A percentile compares a stretch with the other conserved stretches of the same genome.
Conservation (phyloP, 2,888 invertebrate genomes). For the Rhorus exstirpatorius region DNA sequence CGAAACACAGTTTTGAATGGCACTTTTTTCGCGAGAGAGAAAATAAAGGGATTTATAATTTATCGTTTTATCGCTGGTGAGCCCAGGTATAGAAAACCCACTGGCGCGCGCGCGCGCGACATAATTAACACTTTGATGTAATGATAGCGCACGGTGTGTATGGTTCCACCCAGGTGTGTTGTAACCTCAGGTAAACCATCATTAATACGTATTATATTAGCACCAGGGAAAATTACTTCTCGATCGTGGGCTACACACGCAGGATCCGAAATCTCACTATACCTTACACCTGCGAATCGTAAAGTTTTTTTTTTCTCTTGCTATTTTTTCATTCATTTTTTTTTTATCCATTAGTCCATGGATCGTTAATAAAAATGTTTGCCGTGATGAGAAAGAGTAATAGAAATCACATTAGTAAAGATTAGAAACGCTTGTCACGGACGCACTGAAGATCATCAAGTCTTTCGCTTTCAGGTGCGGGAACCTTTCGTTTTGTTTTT, state of each 20-base stretch:
- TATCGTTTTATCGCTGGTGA: constrained; percentile 70
- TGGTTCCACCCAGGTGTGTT: constrained; percentile 44
- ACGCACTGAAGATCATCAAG: constrained; percentile 2
- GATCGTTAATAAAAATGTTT: constrained; percentile 44
- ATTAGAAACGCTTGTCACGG: constrained; percentile 52
- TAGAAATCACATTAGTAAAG: constrained; percentile 43
- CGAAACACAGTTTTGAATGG: neutral
- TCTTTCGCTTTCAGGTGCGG: constrained; percentile 10
- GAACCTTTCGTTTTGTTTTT: neutral
- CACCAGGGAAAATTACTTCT: constrained; percentile 48
- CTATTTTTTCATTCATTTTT: neutral
- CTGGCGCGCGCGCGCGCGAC: constrained; percentile 41
- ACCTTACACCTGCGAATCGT: constrained; percentile 45
- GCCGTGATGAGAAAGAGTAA: constrained; percentile 1
- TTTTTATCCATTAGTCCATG: constrained; percentile 38
- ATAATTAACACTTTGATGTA: constrained; percentile 72
- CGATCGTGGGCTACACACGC: constrained; percentile 36
- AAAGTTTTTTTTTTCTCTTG: constrained; percentile 23
- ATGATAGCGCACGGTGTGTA: constrained; percentile 50
- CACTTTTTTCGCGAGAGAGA: neutral
- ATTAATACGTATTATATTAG: constrained; percentile 14
- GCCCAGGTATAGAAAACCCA: constrained; percentile 16
- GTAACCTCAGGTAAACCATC: constrained; percentile 6
- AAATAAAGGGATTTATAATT: constrained; percentile 69
- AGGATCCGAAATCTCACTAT: constrained; percentile 16